Evolutionary conservation across 2,113 vertebrate species (phyloP).

Genomic region (Columba janthina): DNA sequence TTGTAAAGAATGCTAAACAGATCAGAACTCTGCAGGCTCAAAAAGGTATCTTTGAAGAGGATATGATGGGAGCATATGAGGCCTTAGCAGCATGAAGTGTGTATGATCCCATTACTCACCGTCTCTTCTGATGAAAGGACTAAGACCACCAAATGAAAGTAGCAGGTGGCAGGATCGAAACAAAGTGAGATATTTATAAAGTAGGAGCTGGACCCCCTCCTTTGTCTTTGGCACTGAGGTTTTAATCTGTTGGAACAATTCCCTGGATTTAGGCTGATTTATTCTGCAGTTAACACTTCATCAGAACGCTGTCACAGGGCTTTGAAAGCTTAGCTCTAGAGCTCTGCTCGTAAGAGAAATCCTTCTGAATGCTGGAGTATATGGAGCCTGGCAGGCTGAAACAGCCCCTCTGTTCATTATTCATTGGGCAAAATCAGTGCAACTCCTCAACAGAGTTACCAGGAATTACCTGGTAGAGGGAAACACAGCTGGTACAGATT

Average conservation of each 20-base stretch:
- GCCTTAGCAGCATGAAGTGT: background rate
- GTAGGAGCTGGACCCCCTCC: background rate
- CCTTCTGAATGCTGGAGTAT: background rate
- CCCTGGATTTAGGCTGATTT: slow-evolving; percentile 23
- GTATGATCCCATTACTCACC: background rate
- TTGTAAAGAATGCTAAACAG: background rate
- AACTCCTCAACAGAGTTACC: background rate
- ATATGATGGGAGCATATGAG: background rate
- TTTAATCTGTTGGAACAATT: slow-evolving; percentile 23
- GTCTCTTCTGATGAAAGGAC: background rate
- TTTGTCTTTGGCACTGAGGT: background rate
- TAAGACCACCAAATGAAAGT: background rate
- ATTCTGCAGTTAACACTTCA: slow-evolving; percentile 29
- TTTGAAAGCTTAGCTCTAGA: slow-evolving; percentile 42
- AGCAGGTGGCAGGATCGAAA: background rate
- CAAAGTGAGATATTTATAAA: background rate
- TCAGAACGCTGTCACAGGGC: background rate
- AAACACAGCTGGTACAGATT: background rate
- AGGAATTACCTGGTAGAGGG: background rate
- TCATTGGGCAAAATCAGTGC: background rate
- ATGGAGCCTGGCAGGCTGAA: background rate
- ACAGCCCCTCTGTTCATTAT: background rate
- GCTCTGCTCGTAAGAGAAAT: background rate
- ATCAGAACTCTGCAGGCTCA: background rate
- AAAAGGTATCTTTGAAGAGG: background rate